Evolutionary conservation across 2,113 vertebrate genomes (phyloP).

Genomic region (Caretta caretta): DNA sequence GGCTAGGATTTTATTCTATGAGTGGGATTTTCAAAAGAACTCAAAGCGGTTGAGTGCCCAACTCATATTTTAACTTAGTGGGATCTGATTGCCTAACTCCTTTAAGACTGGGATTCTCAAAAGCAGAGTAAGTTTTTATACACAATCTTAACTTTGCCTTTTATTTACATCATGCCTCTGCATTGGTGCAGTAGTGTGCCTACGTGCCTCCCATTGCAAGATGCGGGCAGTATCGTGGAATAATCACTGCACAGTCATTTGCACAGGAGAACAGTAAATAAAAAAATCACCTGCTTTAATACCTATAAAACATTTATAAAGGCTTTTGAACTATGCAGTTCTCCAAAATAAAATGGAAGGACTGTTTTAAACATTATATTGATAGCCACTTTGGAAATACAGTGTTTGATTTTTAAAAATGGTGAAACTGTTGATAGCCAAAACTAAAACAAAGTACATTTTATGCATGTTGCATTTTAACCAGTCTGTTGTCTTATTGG

Average conservation of each 20-base stretch:
- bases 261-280: not conserved
- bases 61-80: not conserved
- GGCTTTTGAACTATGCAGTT: not conserved
- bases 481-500: conserved; percentile 84
- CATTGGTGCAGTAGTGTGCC: not conserved
- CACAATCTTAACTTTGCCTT: not conserved
- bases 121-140: not conserved
- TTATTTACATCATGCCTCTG: not conserved
- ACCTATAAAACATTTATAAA: conserved; percentile 7
- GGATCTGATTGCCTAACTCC: not conserved
- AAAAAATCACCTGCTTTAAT: conserved; percentile 40
- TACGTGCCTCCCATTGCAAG: not conserved
- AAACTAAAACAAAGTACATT: conserved; percentile 78
- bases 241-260: not conserved
- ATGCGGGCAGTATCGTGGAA: not conserved
- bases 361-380: conserved; percentile 64
- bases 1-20: fast-evolving
- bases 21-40: not conserved
- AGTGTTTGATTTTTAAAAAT: conserved; percentile 71
- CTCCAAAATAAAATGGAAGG: conserved; percentile 51
- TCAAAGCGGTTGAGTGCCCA: not conserved
- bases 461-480: conserved; percentile 84
- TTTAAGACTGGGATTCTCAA: not conserved
- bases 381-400: conserved; percentile 43
- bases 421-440: conserved; percentile 73